Conservation (phyloP, 2,888 invertebrate genomes). For the Amorpha juglandis region DNA sequence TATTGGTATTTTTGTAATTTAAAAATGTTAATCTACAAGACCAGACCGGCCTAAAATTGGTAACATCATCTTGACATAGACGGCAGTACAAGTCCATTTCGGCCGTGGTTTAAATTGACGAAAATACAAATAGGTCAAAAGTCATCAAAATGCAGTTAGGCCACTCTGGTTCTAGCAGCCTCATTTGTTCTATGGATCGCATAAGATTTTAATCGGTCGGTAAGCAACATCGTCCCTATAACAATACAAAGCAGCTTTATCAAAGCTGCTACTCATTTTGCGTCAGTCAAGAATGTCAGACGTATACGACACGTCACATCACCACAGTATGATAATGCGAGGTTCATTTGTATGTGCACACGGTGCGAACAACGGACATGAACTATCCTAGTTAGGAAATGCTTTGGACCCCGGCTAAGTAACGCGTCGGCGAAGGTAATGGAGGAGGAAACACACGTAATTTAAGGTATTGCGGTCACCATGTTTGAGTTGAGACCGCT, state of each 20-base stretch:
- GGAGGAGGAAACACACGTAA: constrained; percentile 17
- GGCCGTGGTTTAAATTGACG: too few species aligned
- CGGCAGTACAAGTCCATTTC: too few species aligned
- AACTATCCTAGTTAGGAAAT: constrained; percentile 46
- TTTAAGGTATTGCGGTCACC: constrained; percentile 1
- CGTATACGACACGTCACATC: constrained; percentile 2
- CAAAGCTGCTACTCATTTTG: neutral
- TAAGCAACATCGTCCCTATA: neutral
- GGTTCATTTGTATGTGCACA: constrained; percentile 47
- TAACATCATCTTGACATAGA: too few species aligned
- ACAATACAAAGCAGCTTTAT: neutral
- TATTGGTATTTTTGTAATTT: too few species aligned
- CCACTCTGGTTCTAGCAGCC: too few species aligned
- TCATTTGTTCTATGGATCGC: too few species aligned
- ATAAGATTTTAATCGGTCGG: neutral
- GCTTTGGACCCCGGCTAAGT: constrained; percentile 30
- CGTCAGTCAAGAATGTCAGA: neutral
- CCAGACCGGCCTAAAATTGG: too few species aligned
- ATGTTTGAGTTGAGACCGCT: neutral
- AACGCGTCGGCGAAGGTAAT: constrained; percentile 11
- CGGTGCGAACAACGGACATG: constrained; percentile 43
- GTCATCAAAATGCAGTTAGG: too few species aligned
- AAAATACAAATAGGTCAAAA: too few species aligned
- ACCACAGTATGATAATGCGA: neutral
- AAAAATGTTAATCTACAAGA: too few species aligned